These are phyloP conservation scores for Acanthaster planci DNA, from an alignment of 35 echinoderm and acorn worm genomes.

Conservation along the genomic window DNA sequence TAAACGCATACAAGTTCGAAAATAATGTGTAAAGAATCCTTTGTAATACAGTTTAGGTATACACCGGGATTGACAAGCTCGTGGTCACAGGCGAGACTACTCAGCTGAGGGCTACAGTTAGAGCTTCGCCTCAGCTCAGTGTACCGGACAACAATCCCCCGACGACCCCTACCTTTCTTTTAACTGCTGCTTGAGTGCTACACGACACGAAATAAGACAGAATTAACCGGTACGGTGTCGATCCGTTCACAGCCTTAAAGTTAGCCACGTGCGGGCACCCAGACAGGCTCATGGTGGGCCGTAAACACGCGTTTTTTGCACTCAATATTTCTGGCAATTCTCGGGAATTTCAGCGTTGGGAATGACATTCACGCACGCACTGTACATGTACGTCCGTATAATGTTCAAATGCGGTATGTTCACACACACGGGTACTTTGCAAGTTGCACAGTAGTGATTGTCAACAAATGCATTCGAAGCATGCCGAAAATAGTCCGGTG, in stretches of 20 bases:
- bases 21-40: too few species aligned
- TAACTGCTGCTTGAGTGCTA: conserved; percentile 68
- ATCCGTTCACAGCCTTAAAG: conserved; percentile 95
- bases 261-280: conserved; percentile 90
- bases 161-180: conserved; percentile 78
- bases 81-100: too few species aligned
- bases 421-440: too few species aligned
- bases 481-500: conserved; percentile 18
- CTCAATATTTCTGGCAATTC: background rate
- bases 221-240: conserved; percentile 78
- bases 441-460: background rate
- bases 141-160: background rate
- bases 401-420: background rate
- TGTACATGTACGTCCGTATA: too few species aligned
- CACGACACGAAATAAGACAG: conserved; percentile 89
- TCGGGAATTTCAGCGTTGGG: background rate
- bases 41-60: too few species aligned
- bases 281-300: conserved; percentile 83
- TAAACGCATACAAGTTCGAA: background rate
- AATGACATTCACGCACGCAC: too few species aligned
- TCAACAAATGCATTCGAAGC: conserved; percentile 20
- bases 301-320: background rate
- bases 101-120: background rate
- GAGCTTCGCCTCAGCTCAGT: background rate
- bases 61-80: too few species aligned